Evolutionary conservation across 2,113 vertebrate genomes (phyloP).

Genomic region (Nibea albiflora): DNA sequence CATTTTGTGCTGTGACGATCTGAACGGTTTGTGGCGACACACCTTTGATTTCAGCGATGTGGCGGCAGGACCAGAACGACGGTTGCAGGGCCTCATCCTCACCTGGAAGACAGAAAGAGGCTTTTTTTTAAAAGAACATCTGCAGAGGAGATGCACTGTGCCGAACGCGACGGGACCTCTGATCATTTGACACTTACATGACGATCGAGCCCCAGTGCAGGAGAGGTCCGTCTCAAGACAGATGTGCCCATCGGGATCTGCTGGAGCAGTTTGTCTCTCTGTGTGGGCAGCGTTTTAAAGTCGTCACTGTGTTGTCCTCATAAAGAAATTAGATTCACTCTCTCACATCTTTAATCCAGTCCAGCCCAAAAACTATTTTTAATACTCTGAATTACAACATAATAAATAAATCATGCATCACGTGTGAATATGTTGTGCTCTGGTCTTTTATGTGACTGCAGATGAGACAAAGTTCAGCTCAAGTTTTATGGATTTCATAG

Average conservation of each 20-base stretch:
- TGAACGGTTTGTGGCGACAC: slow-evolving; percentile 56
- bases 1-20: slow-evolving; percentile 70
- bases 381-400: too few relatives aligned
- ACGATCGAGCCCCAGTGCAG: slow-evolving; percentile 72
- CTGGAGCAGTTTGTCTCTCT: slow-evolving; percentile 75
- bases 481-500: not conserved
- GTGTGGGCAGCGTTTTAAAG: fast-evolving
- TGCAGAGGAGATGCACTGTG: not conserved
- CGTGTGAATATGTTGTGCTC: not conserved
- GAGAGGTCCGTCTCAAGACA: slow-evolving; percentile 77
- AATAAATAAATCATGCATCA: not conserved
- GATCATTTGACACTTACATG: slow-evolving; percentile 45
- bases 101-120: slow-evolving; percentile 41
- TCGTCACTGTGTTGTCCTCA: not conserved
- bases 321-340: not conserved
- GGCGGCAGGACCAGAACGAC: slow-evolving; percentile 61
- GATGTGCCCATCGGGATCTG: slow-evolving; percentile 79
- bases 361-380: too few relatives aligned
- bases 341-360: too few relatives aligned
- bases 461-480: not conserved
- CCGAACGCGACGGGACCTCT: not conserved
- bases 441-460: not conserved
- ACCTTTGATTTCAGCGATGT: slow-evolving; percentile 71
- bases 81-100: slow-evolving; percentile 71
- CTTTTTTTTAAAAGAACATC: not conserved